Evolutionary conservation across 2,797 vertebrate genomes (phyloP).

Genomic region (Nyctibius grandis): DNA sequence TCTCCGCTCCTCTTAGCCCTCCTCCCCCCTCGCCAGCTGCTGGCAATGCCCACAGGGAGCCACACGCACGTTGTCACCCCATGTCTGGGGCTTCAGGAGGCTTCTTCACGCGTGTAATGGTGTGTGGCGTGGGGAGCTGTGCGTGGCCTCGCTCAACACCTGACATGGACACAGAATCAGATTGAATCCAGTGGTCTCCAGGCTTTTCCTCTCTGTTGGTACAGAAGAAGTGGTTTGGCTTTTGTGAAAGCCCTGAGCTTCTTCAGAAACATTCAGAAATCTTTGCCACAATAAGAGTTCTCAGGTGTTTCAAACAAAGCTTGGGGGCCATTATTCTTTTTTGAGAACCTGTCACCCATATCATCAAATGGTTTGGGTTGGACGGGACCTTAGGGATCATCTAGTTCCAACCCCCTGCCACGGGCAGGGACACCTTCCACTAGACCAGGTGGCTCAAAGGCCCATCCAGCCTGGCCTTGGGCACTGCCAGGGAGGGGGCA

Average conservation of each 20-base stretch:
- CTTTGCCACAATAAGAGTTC: neutral
- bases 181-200: rapidly evolving
- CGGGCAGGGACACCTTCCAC: no score
- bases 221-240: neutral
- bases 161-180: rapidly evolving
- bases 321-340: neutral
- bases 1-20: neutral
- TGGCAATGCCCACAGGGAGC: neutral
- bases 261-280: neutral
- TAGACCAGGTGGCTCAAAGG: no score
- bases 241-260: neutral
- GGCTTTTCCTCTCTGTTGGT: neutral
- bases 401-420: no score
- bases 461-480: no score
- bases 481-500: no score
- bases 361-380: no score
- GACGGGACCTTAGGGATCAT: no score
- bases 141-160: neutral
- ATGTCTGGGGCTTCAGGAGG: rapidly evolving
- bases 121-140: neutral
- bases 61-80: rapidly evolving
- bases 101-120: rapidly evolving
- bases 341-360: neutral
- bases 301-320: neutral
- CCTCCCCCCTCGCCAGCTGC: neutral